A percentile compares a stretch with the other conserved stretches of the same genome.
Conservation (phyloP, 2,113 vertebrate species). For the Octodon degus region DNA sequence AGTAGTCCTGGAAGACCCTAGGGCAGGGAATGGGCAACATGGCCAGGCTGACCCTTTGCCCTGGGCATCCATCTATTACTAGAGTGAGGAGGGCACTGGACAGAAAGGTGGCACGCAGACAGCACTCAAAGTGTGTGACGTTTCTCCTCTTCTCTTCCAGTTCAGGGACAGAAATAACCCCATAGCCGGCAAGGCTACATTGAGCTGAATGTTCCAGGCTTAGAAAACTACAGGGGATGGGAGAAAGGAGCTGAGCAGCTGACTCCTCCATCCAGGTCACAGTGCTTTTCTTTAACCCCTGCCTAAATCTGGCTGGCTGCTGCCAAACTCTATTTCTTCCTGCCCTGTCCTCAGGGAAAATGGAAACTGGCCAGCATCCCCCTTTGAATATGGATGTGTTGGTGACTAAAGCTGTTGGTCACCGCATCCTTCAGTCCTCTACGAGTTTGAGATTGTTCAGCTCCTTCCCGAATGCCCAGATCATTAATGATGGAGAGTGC, state of each 20-base stretch:
- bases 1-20: accelerated
- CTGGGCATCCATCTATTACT: accelerated
- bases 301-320: neutral
- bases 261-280: neutral
- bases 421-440: neutral
- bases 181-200: neutral
- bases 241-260: neutral
- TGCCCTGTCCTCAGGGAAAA: neutral
- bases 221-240: neutral
- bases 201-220: neutral
- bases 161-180: neutral
- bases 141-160: neutral
- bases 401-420: neutral
- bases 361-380: neutral
- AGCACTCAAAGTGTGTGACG: neutral
- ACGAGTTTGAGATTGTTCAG: neutral
- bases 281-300: neutral
- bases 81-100: accelerated
- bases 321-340: neutral
- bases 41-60: neutral
- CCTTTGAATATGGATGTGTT: slow-evolving; percentile 7
- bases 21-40: too few relatives aligned
- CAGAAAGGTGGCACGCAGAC: neutral
- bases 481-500: neutral
- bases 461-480: neutral